Conservation (phyloP, 2,888 invertebrate genomes). For the Eupeodes latifasciatus region DNA sequence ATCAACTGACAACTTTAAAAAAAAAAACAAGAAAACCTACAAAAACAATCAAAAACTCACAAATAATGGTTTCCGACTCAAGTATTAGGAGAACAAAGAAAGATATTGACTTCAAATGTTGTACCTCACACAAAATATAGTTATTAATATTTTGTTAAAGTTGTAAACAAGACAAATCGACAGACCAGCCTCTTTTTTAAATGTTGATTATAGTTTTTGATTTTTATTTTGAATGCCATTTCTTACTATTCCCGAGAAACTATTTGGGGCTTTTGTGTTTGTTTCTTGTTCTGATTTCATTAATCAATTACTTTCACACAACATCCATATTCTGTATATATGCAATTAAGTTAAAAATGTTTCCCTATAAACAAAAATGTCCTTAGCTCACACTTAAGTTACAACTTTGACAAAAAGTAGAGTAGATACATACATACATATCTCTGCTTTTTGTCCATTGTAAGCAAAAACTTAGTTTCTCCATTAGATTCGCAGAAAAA, state of each 20-base stretch:
- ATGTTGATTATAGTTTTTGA: too few species aligned
- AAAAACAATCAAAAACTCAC: too few species aligned
- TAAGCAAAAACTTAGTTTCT: conserved; percentile 63
- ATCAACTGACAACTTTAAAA: too few species aligned
- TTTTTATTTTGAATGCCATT: not conserved
- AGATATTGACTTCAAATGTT: too few species aligned
- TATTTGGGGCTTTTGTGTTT: not conserved
- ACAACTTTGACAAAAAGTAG: conserved; percentile 20
- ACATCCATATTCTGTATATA: not conserved
- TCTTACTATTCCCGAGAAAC: not conserved
- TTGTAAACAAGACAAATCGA: too few species aligned
- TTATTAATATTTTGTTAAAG: too few species aligned
- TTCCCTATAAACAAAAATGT: conserved; percentile 42
- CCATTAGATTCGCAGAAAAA: conserved; percentile 59
- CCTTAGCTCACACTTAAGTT: conserved; percentile 40
- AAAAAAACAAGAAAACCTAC: too few species aligned
- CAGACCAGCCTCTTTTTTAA: too few species aligned
- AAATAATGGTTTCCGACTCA: too few species aligned
- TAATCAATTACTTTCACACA: conserved; percentile 41
- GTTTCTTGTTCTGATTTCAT: conserved; percentile 21
- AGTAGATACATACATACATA: not conserved
- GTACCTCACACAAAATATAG: too few species aligned
- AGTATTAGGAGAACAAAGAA: too few species aligned
- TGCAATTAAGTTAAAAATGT: conserved; percentile 44
- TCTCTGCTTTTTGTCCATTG: not conserved